A percentile compares a stretch with the other conserved stretches of the same genome.
Conservation (phyloP, 2,888 invertebrate species). For the Trissonchulus latispiculum region DNA sequence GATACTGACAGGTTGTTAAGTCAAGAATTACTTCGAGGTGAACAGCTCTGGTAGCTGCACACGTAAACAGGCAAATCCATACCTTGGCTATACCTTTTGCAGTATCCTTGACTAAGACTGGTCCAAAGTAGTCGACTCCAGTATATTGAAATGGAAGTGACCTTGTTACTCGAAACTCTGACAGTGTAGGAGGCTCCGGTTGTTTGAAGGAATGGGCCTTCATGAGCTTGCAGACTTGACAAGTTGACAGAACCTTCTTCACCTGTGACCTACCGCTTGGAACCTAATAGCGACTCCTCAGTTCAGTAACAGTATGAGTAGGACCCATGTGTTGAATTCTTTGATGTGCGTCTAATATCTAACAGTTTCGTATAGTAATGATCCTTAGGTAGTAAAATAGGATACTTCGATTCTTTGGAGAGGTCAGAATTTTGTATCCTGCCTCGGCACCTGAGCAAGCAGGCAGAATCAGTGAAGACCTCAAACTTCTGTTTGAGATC, state of each 20-base stretch:
- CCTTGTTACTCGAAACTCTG: neutral
- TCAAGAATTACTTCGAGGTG: conserved; percentile 7
- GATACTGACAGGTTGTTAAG: neutral
- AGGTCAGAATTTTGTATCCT: neutral
- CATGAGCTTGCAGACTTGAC: conserved; percentile 7
- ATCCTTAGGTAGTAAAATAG: neutral
- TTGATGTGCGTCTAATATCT: neutral
- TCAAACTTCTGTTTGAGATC: neutral
- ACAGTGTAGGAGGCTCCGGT: conserved; percentile 1
- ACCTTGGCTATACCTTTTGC: neutral
- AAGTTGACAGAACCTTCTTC: neutral
- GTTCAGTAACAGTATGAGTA: neutral
- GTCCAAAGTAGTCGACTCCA: conserved; percentile 16
- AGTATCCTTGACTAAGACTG: conserved; percentile 6
- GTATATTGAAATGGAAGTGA: neutral
- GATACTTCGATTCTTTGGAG: neutral
- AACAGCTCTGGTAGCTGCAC: conserved; percentile 4
- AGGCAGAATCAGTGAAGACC: neutral
- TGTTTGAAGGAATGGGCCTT: neutral
- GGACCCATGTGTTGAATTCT: conserved; percentile 4
- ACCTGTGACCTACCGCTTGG: conserved; percentile 6
- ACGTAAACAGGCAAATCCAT: conserved; percentile 11
- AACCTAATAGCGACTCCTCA: neutral
- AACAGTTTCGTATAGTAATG: neutral
- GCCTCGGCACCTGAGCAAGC: neutral